phyloP scores from a whole-genome alignment of 2,113 vertebrate species.

The Nycticebus coucang region DNA sequence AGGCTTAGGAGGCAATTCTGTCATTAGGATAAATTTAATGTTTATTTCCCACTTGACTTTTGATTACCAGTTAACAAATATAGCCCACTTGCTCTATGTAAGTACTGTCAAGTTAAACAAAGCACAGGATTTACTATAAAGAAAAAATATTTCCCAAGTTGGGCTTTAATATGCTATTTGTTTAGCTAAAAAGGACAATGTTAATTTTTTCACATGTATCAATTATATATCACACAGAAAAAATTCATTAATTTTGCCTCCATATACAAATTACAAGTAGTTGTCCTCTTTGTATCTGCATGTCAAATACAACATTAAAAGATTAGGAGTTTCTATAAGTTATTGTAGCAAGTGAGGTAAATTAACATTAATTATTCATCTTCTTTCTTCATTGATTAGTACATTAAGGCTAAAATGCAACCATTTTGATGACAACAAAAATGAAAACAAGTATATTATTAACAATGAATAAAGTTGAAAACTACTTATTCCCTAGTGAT shows the following conservation, averaged over 20 bases:
- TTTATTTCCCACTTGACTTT: constrained; percentile 31
- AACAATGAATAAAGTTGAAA: constrained; percentile 72
- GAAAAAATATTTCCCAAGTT: background rate
- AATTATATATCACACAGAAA: constrained; percentile 36
- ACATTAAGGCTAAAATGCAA: constrained; percentile 54
- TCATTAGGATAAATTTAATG: background rate
- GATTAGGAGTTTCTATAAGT: constrained; percentile 51
- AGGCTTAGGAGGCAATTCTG: background rate
- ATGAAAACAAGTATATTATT: constrained; percentile 56
- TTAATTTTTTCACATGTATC: background rate
- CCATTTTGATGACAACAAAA: constrained; percentile 60
- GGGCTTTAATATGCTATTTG: background rate
- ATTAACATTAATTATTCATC: constrained; percentile 68
- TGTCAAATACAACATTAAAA: constrained; percentile 53
- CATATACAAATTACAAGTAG: background rate
- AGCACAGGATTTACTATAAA: background rate
- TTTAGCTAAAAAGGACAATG: constrained; percentile 38
- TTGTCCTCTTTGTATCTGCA: constrained; percentile 55
- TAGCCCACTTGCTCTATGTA: background rate
- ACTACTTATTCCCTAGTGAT: constrained; percentile 43
- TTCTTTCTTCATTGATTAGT: constrained; percentile 64
- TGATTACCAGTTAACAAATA: constrained; percentile 5
- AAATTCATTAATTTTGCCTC: constrained; percentile 26
- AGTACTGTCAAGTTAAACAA: background rate
- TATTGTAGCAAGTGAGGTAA: constrained; percentile 37